Percentiles rank a stretch among this genome's conserved stretches.
These are phyloP conservation scores for Apodemia mormo DNA, from an alignment of 2,888 invertebrate species.

Conservation along the genomic window DNA sequence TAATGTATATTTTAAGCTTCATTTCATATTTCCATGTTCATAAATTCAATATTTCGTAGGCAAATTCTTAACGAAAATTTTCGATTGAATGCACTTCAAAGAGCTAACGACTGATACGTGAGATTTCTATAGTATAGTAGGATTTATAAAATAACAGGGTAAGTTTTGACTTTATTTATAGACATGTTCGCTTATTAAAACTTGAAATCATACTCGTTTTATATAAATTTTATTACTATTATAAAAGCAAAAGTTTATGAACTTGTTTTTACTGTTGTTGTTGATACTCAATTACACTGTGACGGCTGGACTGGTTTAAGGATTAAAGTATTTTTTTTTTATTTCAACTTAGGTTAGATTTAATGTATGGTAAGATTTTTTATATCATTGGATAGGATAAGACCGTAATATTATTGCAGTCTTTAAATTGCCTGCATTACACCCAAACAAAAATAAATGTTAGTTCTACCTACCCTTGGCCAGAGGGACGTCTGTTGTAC, in stretches of 20 bases:
- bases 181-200: slow-evolving; percentile 3
- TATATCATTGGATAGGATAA: too few species aligned
- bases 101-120: slow-evolving; percentile 30
- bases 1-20: slow-evolving; percentile 19
- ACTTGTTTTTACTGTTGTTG: too few species aligned
- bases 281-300: too few species aligned
- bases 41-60: slow-evolving; percentile 16
- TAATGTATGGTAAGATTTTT: too few species aligned
- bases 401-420: too few species aligned
- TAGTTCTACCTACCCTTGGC: too few species aligned
- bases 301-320: too few species aligned
- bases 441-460: too few species aligned
- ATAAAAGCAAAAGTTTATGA: background rate
- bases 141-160: slow-evolving; percentile 3
- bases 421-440: too few species aligned
- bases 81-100: slow-evolving; percentile 34
- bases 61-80: slow-evolving; percentile 28
- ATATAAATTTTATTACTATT: background rate
- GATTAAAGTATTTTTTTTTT: too few species aligned
- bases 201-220: background rate
- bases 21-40: slow-evolving; percentile 19
- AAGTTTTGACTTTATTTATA: slow-evolving; percentile 4
- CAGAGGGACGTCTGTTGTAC: too few species aligned
- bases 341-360: too few species aligned
- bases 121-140: slow-evolving; percentile 21